These are phyloP conservation scores for Stichodactyla helianthus DNA, from an alignment of 64 coral and sea anemone genomes.

Conservation along the genomic window DNA sequence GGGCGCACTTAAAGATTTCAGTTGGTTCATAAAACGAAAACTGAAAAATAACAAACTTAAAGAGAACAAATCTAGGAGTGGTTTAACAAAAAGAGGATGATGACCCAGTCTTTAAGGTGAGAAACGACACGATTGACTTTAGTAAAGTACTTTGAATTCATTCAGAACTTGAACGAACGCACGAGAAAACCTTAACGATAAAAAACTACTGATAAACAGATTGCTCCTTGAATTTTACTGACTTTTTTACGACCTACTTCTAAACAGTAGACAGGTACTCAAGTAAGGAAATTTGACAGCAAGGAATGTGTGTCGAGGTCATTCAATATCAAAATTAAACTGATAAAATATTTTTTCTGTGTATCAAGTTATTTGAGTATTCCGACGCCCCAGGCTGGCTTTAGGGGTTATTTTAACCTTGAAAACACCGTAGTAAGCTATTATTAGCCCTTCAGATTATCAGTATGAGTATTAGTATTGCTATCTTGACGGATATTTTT, in stretches of 20 bases:
- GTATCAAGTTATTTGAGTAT: neutral
- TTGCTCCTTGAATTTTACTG: neutral
- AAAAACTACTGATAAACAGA: neutral
- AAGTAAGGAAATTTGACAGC: neutral
- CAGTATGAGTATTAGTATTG: neutral
- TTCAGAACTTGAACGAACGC: neutral
- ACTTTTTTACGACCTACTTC: neutral
- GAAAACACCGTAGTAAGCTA: neutral
- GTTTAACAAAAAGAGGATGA: too few relatives aligned
- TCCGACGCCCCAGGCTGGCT: neutral
- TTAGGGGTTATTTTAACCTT: neutral
- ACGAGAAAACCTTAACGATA: neutral
- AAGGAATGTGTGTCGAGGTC: slow-evolving; percentile 1
- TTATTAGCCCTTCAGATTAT: neutral
- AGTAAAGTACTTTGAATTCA: neutral
- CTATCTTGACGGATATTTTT: too few relatives aligned
- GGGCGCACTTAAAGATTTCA: too few relatives aligned
- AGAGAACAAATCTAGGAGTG: too few relatives aligned
- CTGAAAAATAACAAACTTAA: too few relatives aligned
- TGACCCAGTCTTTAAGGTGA: neutral
- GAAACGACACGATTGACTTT: neutral
- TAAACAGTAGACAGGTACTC: neutral
- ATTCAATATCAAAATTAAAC: neutral
- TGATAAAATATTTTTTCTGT: neutral
- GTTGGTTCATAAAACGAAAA: too few relatives aligned